Conservation (phyloP, 2,888 invertebrate species). For the Desoria tigrina region DNA sequence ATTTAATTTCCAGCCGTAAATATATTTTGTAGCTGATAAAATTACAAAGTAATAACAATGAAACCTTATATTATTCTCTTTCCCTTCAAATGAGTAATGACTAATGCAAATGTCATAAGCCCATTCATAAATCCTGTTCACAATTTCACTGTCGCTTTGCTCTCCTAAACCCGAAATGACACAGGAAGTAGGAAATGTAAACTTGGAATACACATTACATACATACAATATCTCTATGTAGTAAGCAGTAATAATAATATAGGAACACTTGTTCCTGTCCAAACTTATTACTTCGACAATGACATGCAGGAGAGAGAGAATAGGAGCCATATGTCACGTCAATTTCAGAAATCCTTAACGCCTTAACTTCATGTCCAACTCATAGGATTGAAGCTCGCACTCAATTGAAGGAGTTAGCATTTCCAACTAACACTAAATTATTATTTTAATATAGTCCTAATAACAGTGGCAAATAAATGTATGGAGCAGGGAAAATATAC, state of each 20-base stretch:
- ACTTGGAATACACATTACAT: conserved; percentile 19
- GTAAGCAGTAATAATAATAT: too few species aligned
- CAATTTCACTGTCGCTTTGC: conserved; percentile 14
- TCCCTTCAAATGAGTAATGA: conserved; percentile 38
- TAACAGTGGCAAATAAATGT: too few species aligned
- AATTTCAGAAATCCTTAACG: background rate
- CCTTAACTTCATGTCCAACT: too few species aligned
- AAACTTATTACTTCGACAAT: background rate
- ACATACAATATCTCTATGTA: conserved; percentile 5
- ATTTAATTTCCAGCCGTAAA: background rate
- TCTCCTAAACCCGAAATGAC: conserved; percentile 26
- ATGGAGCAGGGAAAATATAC: too few species aligned
- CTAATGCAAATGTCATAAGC: conserved; percentile 33
- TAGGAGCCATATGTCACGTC: conserved; percentile 12
- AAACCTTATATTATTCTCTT: background rate
- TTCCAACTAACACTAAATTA: too few species aligned
- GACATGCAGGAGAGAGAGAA: conserved; percentile 7
- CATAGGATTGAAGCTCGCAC: too few species aligned
- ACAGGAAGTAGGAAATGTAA: conserved; percentile 43
- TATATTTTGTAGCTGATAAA: conserved; percentile 3
- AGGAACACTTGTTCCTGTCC: too few species aligned
- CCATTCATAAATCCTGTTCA: conserved; percentile 38
- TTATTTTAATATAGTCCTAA: too few species aligned
- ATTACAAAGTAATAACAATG: conserved; percentile 7
- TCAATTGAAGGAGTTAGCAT: too few species aligned